Evolutionary conservation across 2,797 vertebrate genomes (phyloP).

Genomic region (Ptychadena robeensis): DNA sequence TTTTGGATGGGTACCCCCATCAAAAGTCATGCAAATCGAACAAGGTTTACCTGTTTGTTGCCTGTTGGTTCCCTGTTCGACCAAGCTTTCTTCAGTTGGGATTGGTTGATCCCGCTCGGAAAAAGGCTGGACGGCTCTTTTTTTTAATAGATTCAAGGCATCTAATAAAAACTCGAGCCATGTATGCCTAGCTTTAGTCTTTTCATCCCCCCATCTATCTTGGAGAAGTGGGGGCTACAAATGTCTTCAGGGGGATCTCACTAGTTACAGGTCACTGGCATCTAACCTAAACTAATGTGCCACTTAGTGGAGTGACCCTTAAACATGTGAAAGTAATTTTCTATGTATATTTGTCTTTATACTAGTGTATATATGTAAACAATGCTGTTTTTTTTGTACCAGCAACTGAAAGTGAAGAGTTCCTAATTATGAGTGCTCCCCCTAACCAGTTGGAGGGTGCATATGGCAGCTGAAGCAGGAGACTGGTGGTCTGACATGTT

Average conservation of each 20-base stretch:
- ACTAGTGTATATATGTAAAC: constrained; percentile 29
- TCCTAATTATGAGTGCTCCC: constrained; percentile 6
- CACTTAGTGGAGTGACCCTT: not conserved
- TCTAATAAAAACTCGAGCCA: too few relatives aligned
- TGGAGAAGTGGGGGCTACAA: too few relatives aligned
- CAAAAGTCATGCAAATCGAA: too few relatives aligned
- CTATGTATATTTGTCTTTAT: constrained; percentile 42
- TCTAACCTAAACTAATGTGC: not conserved
- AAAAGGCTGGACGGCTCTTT: too few relatives aligned
- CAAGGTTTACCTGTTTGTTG: too few relatives aligned
- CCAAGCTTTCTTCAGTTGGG: too few relatives aligned
- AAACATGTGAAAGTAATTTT: not conserved
- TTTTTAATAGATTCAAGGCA: too few relatives aligned
- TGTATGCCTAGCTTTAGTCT: too few relatives aligned
- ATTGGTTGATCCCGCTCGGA: too few relatives aligned
- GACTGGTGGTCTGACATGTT: not conserved
- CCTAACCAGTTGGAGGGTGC: not conserved
- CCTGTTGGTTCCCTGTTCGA: too few relatives aligned
- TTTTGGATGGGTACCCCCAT: too few relatives aligned
- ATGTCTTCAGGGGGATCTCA: not conserved
- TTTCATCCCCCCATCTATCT: too few relatives aligned
- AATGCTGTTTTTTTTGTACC: constrained; percentile 24
- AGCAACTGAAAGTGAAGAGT: constrained; percentile 44
- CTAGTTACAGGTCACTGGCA: not conserved
- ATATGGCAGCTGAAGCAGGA: constrained; percentile 11